Evolutionary conservation across 2,888 invertebrate species (phyloP), one percentile per base, ranked within the genome.

Genomic region (Notodonta dromedarius): DNA sequence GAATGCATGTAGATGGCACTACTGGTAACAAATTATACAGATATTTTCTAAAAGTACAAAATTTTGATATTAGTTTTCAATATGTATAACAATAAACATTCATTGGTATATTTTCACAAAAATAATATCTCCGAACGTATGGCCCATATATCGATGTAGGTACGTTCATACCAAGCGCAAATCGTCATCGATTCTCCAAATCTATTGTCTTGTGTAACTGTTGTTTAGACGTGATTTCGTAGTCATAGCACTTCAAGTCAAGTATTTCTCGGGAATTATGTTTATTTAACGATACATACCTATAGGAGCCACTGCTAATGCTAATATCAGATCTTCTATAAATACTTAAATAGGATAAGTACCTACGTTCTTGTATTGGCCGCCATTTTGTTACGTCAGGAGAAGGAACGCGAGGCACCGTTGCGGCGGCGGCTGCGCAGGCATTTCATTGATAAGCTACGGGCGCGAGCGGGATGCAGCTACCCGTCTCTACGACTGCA

Each of bases 361-460:
- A 78, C 73, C 71, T 79, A 78, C 68, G 71, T 80, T 76, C 72
- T 70, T 82, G 74, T 79, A 80, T 62, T 71, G 80, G 82, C 88
- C 80, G 90, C 90, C 90, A 91, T 91, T 86, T 91, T 91, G 88
- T 90, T 85, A 90, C 90, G 89, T 90, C 90, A 90, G 82, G 80
- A 77, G 74, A 82, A 86, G 86, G 84, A 89, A 85, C 89, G 87
- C 85, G 86, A 87, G 86, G 87, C 87, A 87, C 88, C 88, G 89
- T 85, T 86, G 80, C 72, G 78, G 70, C 80, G 81, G 76, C 79
- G 77, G 75, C 76, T 79, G 79, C 82, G 82, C 82, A 87, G 87
- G 89, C 87, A 90, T 91, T 90, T 89, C 91, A 92, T 91, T 92
- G 92, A 92, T 91, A 91, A 91, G 80, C 88, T 79, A 85, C 77